Base-by-base conservation (phyloP, 2,797 vertebrate species). In the Squalus acanthias region DNA sequence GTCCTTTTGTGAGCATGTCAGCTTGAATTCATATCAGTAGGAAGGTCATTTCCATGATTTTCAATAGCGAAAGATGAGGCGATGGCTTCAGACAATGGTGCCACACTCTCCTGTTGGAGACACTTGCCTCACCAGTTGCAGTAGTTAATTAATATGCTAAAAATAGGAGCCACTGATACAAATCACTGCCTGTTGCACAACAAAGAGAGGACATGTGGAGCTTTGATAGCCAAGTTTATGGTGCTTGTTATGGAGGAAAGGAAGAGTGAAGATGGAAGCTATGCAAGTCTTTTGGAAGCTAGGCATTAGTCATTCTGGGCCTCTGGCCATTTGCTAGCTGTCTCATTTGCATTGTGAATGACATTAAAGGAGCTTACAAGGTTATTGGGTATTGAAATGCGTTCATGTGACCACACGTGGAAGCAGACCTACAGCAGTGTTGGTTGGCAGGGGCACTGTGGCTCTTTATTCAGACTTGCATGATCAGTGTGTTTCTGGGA, bases 391-490 rank as follows among this genome's bases (percentile, higher is more conserved):
- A 98, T 98, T 98, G 98, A 98, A 95, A 98, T 97, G 97, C 97
- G 98, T 98, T 98, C 98, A 98, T 98, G 98, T 98, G 98, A 98
- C 98, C 98, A 98, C 98, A 98, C 98, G 98, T 98, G 98, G 98
- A 98, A 98, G 97, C 97, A 98, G 99, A 99, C 99, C 99, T 99
- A 99, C 98, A 99, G 99, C 99, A 98, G 98, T 98, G 98, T 97
- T 97, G 96, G 97, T 97, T 98, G 98, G 98, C 98, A 98, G 97
- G 97, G 98, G 97, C 97, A 98, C 98, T 98, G 98, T 98, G 98
- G 97, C 97, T 98, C 98, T 98, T 98, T 98, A 98, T 98, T 98
- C 98, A 96, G 97, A 97, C 97, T 98, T 97, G 97, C 97, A 97
- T 97, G 97, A 97, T 97, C 57, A 33, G 96, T 96, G 65, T 39